Base-by-base conservation (phyloP, 1,140 invertebrate species). In the Plodia interpunctella region DNA sequence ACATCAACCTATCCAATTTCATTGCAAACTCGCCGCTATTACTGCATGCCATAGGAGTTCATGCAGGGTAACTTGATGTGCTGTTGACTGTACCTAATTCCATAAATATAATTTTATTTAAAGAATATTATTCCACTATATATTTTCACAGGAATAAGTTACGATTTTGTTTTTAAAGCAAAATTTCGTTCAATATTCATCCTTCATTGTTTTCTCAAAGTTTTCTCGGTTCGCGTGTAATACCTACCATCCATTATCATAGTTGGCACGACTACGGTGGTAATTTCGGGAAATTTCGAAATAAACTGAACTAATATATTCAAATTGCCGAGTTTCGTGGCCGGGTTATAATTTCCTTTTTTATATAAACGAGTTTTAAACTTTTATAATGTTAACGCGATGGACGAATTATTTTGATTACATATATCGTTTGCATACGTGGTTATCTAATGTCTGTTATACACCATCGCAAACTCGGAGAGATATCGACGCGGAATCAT, bases 311-410 rank as follows among this genome's bases (percentile, higher is more conserved):
- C 44, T 69, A 69, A 69, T 69, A 61, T 70, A 70, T 70, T 66
- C 68, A 70, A 70, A 70, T 70, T 63, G 62, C 35, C 49, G n/a
- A 28, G 58, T 13, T 63, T 63, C 57, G 51, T 25, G 53, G 28
- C 57, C 38, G 52, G 50, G 60, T 66, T 66, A 63, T 66, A 66
- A 66, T 66, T 66, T 9, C 57, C 49, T 53, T 55, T 28, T 54
- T 56, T 60, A n/a, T 66, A 60, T 62, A 66, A 51, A 38, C n/a
- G n/a, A n/a, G n/a, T n/a, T n/a, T n/a, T n/a, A 38, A 38, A 38
- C 5, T 9, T 13, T 8, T 38, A 38, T 13, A 38, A 11, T 8
- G 8, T 38, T 38, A 11, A 11, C 8, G 8, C 13, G 35, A 38
- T 11, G 11, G 35, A 11, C 35, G 35, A 13, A 13, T 11, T 2